phyloP scores from a whole-genome alignment of 1,140 invertebrate species.

The Lordiphosa stackelbergi region DNA sequence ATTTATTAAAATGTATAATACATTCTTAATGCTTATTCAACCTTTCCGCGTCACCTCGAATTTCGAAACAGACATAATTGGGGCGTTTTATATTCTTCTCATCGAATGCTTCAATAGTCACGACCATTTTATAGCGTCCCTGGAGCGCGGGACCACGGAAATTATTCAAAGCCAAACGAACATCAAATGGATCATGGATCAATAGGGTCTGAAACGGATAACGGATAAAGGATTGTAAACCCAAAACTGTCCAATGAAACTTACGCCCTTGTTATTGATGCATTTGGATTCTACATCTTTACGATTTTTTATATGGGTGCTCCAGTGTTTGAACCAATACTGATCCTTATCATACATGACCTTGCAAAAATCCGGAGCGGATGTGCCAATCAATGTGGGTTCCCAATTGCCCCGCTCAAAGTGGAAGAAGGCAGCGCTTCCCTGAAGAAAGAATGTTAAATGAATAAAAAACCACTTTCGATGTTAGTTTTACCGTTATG shows the following conservation, averaged over 20 bases:
- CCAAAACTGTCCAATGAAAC: background rate
- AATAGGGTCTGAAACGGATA: slow-evolving; percentile 30
- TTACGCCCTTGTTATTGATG: slow-evolving; percentile 34
- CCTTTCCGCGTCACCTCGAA: slow-evolving; percentile 44
- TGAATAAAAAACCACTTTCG: too few species aligned
- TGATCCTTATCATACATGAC: slow-evolving; percentile 47
- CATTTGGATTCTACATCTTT: slow-evolving; percentile 15
- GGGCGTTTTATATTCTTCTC: slow-evolving; percentile 17
- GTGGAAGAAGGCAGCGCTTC: slow-evolving; percentile 5
- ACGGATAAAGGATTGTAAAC: background rate
- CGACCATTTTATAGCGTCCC: slow-evolving; percentile 52
- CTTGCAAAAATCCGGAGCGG: slow-evolving; percentile 32
- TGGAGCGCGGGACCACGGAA: slow-evolving; percentile 20
- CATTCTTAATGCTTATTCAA: slow-evolving; percentile 6
- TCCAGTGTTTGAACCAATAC: slow-evolving; percentile 56
- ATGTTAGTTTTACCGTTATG: slow-evolving; percentile 23
- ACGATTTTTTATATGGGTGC: slow-evolving; percentile 9
- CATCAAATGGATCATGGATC: slow-evolving; percentile 41
- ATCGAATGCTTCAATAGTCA: slow-evolving; percentile 47
- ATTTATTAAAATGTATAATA: too few species aligned
- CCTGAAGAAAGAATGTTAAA: background rate
- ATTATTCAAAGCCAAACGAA: slow-evolving; percentile 16
- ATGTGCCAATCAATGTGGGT: slow-evolving; percentile 38
- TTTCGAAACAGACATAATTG: slow-evolving; percentile 39
- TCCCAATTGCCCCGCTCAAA: slow-evolving; percentile 47